These are phyloP conservation scores for Nasonia longicornis DNA, from an alignment of 1,140 invertebrate species.

Conservation along the genomic window DNA sequence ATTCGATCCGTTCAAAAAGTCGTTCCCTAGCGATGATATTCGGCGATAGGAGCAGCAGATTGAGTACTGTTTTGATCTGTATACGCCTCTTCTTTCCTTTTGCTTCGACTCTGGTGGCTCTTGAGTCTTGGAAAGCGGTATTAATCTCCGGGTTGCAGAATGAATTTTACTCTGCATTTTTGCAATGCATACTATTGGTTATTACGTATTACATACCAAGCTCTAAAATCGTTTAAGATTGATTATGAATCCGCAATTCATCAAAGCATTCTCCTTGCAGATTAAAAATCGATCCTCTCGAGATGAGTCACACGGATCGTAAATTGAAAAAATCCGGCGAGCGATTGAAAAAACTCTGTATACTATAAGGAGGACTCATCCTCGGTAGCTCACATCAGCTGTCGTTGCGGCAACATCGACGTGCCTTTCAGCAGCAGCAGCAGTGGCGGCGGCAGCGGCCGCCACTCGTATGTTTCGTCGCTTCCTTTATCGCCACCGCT, in stretches of 20 bases:
- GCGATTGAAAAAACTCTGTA: not conserved
- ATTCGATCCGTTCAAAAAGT: constrained; percentile 25
- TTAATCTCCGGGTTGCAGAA: constrained; percentile 38
- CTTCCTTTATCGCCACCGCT: constrained; percentile 46
- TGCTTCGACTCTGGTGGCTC: not conserved
- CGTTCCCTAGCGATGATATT: constrained; percentile 11
- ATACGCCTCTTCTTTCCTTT: not conserved
- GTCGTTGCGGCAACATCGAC: constrained; percentile 11
- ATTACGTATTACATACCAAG: not conserved
- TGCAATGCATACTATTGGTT: constrained; percentile 18
- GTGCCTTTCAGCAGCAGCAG: not conserved
- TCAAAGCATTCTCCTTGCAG: constrained; percentile 14
- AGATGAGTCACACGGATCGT: not conserved
- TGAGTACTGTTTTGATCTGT: constrained; percentile 37
- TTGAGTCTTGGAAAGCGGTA: constrained; percentile 20
- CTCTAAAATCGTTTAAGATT: constrained; percentile 38
- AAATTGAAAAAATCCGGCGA: not conserved
- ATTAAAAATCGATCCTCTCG: not conserved
- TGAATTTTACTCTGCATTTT: constrained; percentile 39
- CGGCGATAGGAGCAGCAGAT: constrained; percentile 25
- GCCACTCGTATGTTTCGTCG: constrained; percentile 8
- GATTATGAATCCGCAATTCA: constrained; percentile 37
- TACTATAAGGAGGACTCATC: not conserved
- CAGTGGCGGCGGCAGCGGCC: not conserved
- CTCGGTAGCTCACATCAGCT: constrained; percentile 35